Evolutionary conservation across 2,113 vertebrate species (phyloP).

Genomic region (Rafetus swinhoei): DNA sequence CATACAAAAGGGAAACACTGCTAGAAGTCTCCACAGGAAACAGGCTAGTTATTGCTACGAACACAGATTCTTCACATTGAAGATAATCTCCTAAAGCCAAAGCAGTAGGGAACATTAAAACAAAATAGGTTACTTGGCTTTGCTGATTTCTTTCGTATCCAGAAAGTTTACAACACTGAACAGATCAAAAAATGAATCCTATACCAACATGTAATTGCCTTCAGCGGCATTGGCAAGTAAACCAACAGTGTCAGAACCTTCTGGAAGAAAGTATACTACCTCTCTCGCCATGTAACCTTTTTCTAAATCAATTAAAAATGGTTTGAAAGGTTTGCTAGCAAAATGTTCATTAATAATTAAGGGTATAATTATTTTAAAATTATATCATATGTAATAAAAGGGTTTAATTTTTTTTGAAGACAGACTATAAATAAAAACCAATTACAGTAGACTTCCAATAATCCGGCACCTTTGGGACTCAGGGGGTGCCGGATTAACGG

Average conservation of each 20-base stretch:
- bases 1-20: neutral
- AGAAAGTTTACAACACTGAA: neutral
- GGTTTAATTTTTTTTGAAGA: accelerated
- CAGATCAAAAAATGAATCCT: neutral
- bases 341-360: accelerated
- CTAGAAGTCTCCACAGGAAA: neutral
- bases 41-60: neutral
- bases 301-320: neutral
- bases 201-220: neutral
- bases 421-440: neutral
- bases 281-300: neutral
- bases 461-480: no score
- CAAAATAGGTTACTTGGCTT: neutral
- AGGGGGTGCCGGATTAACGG: no score
- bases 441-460: neutral
- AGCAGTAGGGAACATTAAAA: neutral
- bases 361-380: neutral
- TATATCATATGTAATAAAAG: neutral
- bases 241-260: neutral
- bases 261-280: neutral
- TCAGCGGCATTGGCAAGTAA: neutral
- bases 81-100: neutral
- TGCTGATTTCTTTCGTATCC: neutral
- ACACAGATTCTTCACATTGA: neutral
- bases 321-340: accelerated